Evolutionary conservation across 2,888 invertebrate genomes (phyloP).

Genomic region (Endomychus coccineus): DNA sequence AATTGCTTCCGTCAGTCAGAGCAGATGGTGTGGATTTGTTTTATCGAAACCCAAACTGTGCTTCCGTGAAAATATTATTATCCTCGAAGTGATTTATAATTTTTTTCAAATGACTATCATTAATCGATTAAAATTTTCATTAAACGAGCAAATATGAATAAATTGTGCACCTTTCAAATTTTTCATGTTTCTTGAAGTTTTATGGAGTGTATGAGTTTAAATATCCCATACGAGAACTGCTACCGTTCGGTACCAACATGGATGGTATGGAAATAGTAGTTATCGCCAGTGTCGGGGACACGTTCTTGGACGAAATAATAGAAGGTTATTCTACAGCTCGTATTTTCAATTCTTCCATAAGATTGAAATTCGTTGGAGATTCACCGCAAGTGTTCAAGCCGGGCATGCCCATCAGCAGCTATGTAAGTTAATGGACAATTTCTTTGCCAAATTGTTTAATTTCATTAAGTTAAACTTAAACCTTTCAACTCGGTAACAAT

Average conservation of each 20-base stretch:
- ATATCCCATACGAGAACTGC: slow-evolving; percentile 75
- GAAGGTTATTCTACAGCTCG: slow-evolving; percentile 82
- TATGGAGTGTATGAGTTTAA: slow-evolving; percentile 82
- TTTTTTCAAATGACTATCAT: neutral
- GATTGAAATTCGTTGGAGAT: slow-evolving; percentile 79
- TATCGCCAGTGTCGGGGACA: slow-evolving; percentile 81
- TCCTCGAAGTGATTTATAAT: too few species aligned
- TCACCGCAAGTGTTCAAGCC: slow-evolving; percentile 93
- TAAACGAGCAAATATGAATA: too few species aligned
- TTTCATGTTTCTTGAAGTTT: slow-evolving; percentile 50
- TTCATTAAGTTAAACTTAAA: slow-evolving; percentile 7
- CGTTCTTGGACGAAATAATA: slow-evolving; percentile 75
- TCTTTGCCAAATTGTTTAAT: too few species aligned
- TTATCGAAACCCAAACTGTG: too few species aligned
- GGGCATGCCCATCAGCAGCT: slow-evolving; percentile 65
- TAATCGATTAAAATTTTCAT: too few species aligned
- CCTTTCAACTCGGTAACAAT: slow-evolving; percentile 6
- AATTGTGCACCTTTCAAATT: slow-evolving; percentile 1
- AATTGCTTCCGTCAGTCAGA: too few species aligned
- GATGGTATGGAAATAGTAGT: slow-evolving; percentile 77
- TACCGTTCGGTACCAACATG: slow-evolving; percentile 56
- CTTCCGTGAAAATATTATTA: too few species aligned
- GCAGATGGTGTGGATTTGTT: too few species aligned
- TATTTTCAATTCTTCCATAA: slow-evolving; percentile 80
- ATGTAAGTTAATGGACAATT: slow-evolving; percentile 57